Percentiles rank a stretch among this genome's conserved stretches.
Conservation (phyloP, 2,797 vertebrate genomes). For the Leptoclinus maculatus region DNA sequence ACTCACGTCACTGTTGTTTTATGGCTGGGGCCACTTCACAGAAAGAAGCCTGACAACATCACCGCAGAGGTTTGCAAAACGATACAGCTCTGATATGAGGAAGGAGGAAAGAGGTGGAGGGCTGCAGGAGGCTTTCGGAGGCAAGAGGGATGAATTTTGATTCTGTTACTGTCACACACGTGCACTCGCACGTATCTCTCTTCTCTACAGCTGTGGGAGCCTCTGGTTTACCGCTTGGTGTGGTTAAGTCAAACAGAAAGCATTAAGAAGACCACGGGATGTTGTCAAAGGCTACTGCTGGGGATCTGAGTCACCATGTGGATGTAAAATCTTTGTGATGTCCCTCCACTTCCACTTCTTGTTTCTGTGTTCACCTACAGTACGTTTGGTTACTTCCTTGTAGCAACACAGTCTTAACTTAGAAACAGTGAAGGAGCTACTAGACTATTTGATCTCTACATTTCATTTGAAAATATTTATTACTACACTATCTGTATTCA, state of each 20-base stretch:
- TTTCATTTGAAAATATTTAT: not conserved
- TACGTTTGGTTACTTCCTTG: not conserved
- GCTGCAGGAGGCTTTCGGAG: conserved; percentile 58
- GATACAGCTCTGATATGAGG: conserved; percentile 82
- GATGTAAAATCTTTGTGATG: conserved; percentile 29
- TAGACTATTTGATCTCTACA: not conserved
- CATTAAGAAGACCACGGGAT: conserved; percentile 38
- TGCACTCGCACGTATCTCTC: conserved; percentile 51
- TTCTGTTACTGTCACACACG: conserved; percentile 71
- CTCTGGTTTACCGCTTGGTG: conserved; percentile 43
- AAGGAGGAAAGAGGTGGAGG: conserved; percentile 57
- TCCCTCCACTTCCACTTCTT: conserved; percentile 8
- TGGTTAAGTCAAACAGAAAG: conserved; percentile 61
- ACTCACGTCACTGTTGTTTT: conserved; percentile 85
- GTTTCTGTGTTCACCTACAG: conserved; percentile 4
- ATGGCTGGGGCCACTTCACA: conserved; percentile 84
- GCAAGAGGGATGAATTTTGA: conserved; percentile 75
- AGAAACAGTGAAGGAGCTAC: not conserved
- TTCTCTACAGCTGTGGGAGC: conserved; percentile 57
- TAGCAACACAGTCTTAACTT: not conserved
- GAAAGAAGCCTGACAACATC: conserved; percentile 83
- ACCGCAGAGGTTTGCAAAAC: conserved; percentile 82
- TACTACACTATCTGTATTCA: not conserved
- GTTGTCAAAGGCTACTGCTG: conserved; percentile 39
- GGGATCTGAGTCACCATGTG: conserved; percentile 41